Conservation (phyloP, 2,888 invertebrate genomes). For the Ochropacha duplaris region DNA sequence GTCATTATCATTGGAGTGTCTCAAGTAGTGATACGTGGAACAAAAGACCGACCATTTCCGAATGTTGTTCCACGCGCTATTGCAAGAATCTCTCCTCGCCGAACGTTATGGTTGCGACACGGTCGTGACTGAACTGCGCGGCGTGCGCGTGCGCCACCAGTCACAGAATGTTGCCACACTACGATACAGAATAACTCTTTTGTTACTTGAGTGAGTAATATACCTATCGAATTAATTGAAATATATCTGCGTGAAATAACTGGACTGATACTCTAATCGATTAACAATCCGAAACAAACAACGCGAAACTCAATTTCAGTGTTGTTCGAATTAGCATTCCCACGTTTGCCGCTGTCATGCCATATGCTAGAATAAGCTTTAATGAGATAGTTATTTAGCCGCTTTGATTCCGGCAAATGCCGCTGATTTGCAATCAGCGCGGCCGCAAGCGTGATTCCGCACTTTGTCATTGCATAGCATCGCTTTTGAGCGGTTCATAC, state of each 20-base stretch:
- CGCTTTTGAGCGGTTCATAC: conserved; percentile 32
- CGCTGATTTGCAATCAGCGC: conserved; percentile 43
- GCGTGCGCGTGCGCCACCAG: conserved; percentile 25
- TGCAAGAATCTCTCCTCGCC: conserved; percentile 35
- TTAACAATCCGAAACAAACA: not conserved
- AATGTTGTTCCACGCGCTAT: conserved; percentile 45
- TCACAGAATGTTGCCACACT: conserved; percentile 31
- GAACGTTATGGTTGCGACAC: conserved; percentile 49
- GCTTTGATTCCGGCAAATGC: conserved; percentile 30
- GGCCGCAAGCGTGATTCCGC: conserved; percentile 45
- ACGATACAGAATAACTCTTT: conserved; percentile 25
- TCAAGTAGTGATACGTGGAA: not conserved
- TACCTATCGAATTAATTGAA: conserved; percentile 8
- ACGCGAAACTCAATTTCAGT: not conserved
- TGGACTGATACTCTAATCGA: not conserved
- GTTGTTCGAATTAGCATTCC: not conserved
- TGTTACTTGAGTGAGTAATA: conserved; percentile 9
- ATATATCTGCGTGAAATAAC: not conserved
- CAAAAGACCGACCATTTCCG: conserved; percentile 48
- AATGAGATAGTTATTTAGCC: conserved; percentile 36
- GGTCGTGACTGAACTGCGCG: conserved; percentile 49
- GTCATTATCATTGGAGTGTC: not conserved
- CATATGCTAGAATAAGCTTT: conserved; percentile 24
- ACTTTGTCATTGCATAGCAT: conserved; percentile 31
- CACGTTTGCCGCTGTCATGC: conserved; percentile 6